Evolutionary conservation across 1,140 invertebrate species (phyloP).

Genomic region (Radopholus similis): DNA sequence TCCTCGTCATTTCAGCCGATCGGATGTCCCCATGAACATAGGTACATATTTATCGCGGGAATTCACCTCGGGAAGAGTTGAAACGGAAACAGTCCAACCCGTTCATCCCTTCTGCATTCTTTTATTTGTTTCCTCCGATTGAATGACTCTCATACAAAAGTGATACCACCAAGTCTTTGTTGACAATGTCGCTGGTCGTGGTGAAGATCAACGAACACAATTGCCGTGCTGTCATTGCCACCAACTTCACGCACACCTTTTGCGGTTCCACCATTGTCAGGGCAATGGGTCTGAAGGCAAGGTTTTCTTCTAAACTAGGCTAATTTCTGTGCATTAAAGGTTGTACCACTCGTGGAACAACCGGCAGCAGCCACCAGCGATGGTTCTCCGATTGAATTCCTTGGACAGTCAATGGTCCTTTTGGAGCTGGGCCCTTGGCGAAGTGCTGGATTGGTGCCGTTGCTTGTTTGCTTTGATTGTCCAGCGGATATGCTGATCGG

Average conservation of each 20-base stretch:
- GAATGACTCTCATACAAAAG: too few species aligned
- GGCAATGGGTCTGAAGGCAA: constrained; percentile 1
- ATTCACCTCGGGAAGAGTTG: too few species aligned
- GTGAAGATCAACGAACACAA: constrained; percentile 9
- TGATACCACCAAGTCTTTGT: too few species aligned
- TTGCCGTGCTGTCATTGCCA: constrained; percentile 15
- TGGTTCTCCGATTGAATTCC: constrained; percentile 12
- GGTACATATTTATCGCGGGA: too few species aligned
- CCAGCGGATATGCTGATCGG: constrained; percentile 21
- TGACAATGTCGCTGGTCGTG: constrained; percentile 9
- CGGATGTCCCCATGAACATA: too few species aligned
- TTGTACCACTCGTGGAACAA: neutral
- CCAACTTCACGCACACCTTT: constrained; percentile 10
- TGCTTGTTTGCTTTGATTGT: constrained; percentile 14
- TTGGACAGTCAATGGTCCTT: neutral
- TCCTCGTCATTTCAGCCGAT: too few species aligned
- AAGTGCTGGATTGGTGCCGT: constrained; percentile 6
- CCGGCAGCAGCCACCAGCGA: constrained; percentile 8
- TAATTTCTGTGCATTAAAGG: neutral
- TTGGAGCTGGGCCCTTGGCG: constrained; percentile 16
- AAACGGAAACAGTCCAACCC: too few species aligned
- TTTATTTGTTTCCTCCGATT: too few species aligned
- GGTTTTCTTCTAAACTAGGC: neutral
- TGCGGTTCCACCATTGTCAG: constrained; percentile 9
- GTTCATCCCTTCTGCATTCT: too few species aligned